Base-by-base conservation (phyloP, 2,888 invertebrate species). In the Agrochola circellaris region DNA sequence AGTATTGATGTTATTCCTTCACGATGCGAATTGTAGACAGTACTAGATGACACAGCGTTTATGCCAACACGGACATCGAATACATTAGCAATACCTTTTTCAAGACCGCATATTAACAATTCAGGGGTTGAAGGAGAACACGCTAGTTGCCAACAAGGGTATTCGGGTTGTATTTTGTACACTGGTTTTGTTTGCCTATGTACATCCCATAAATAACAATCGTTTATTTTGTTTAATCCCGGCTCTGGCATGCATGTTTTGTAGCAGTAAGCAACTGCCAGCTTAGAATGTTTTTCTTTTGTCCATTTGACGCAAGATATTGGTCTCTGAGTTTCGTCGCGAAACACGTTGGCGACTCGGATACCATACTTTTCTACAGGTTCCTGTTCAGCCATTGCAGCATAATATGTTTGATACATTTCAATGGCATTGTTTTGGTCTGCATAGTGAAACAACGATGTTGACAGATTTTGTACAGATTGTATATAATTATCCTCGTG, bases 21-120 rank as follows among this genome's bases (percentile, higher is more conserved):
- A 8, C 92, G 89, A 82, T 96, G 96, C 45, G 96, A 96, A 81
- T 93, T 93, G 84, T 95, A 95, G 77, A 95, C 89, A 1, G 95
- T 97, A 90, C 98, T 98, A 80, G 97, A 97, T 88, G 98, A 98
- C 17, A 98, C 97, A 7, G 99, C 98, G 89, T 97, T 97, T 72
- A 97, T 96, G 60, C 98, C 98, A 89, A 98, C 97, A 58, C 99
- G 97, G 23, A 97, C 97, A 91, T 99, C 99, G 98, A 98, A 99
- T 73, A 95, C 85, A 82, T 90, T 92, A 48, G 95, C 92, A 17
- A 92, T 95, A 71, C 96, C 96, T 88, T 95, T 93, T 83, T 93
- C 91, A 58, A 96, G 93, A 38, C 96, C 96, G 60, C 92, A 91
- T 56, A 95, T 81, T 72, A 96, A 81, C 77, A 95, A 72, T 73